These are phyloP conservation scores for Capitulum mitella DNA, from an alignment of 2,888 invertebrate genomes.

Conservation along the genomic window DNA sequence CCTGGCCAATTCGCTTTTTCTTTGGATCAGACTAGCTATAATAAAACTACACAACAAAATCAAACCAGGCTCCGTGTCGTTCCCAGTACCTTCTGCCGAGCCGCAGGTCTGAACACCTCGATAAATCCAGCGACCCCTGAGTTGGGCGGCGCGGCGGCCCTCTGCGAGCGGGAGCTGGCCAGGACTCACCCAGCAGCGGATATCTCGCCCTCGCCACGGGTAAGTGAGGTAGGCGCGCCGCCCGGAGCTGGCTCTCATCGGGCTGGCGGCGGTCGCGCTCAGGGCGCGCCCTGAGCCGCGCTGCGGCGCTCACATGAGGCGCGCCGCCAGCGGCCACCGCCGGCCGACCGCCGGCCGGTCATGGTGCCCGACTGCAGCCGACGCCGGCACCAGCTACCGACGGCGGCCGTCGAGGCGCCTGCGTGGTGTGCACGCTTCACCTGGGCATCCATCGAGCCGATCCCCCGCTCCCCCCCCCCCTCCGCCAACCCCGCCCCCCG, in stretches of 20 bases:
- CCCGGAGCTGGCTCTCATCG: not conserved
- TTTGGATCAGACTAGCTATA: too few species aligned
- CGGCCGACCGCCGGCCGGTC: too few species aligned
- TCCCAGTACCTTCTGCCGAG: too few species aligned
- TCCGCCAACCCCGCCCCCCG: not conserved
- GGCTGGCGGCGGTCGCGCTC: not conserved
- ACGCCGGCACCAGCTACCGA: not conserved
- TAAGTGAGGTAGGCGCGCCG: not conserved
- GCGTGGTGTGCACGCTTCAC: not conserved
- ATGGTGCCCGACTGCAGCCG: not conserved
- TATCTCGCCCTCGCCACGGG: not conserved
- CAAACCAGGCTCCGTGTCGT: too few species aligned
- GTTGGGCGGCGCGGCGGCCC: too few species aligned
- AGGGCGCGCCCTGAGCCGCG: too few species aligned
- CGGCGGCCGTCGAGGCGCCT: not conserved
- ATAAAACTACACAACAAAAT: too few species aligned
- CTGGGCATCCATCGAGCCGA: not conserved
- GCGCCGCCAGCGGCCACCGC: not conserved
- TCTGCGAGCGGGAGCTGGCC: not conserved
- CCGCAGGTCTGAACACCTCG: too few species aligned
- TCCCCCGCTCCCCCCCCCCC: too few species aligned
- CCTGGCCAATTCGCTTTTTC: too few species aligned
- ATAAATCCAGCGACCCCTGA: too few species aligned
- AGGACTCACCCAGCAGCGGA: not conserved
- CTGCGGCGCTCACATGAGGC: not conserved